Percentiles rank a stretch among this genome's conserved stretches.
Evolutionary conservation across 2,888 invertebrate species (phyloP).

Genomic region (Netelia virgata): DNA sequence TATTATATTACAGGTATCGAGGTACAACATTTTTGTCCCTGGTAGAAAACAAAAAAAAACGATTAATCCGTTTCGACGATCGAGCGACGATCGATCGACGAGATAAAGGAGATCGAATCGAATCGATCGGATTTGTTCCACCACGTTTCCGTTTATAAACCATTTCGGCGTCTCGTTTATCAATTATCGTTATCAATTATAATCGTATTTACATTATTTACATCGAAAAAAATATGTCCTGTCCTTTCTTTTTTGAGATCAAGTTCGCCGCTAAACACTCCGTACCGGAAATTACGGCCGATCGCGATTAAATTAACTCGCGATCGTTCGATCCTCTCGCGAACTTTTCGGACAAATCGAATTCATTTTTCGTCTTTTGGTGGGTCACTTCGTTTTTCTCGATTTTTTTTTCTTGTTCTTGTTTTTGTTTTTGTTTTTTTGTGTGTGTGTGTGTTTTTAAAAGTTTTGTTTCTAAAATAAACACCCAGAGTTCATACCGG

Average conservation of each 20-base stretch:
- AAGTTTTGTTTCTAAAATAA: slow-evolving; percentile 14
- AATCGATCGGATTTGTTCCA: slow-evolving; percentile 17
- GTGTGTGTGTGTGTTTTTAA: not conserved
- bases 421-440: not conserved
- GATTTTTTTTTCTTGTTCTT: too few species aligned
- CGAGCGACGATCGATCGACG: not conserved
- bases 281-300: slow-evolving; percentile 42
- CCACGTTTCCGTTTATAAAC: slow-evolving; percentile 9
- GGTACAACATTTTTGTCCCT: slow-evolving; percentile 48
- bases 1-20: slow-evolving; percentile 64
- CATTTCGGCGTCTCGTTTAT: slow-evolving; percentile 56
- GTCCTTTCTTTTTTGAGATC: slow-evolving; percentile 71
- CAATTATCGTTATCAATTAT: slow-evolving; percentile 1
- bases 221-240: slow-evolving; percentile 73
- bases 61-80: slow-evolving; percentile 1
- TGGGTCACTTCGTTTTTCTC: slow-evolving; percentile 9
- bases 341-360: not conserved
- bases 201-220: slow-evolving; percentile 80
- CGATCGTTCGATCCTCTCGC: slow-evolving; percentile 24
- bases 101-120: not conserved
- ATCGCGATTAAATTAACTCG: not conserved
- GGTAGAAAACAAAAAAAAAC: slow-evolving; percentile 10
- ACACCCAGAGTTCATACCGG: slow-evolving; percentile 30
- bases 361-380: not conserved
- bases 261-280: slow-evolving; percentile 65